phyloP scores from a whole-genome alignment of 2,113 vertebrate genomes.

The Entomyzon cyanotis region DNA sequence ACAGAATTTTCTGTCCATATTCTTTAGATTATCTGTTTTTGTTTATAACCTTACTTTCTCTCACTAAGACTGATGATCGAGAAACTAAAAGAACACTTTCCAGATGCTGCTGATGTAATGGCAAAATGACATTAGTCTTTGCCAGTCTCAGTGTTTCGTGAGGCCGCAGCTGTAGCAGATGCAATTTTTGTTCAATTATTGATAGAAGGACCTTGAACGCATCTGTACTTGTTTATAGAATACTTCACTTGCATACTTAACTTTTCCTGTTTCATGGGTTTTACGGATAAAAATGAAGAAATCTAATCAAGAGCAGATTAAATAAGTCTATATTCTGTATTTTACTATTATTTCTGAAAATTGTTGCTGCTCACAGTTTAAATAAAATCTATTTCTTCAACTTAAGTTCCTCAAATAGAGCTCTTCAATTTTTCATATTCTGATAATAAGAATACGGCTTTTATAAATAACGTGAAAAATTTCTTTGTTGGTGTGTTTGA shows the following conservation, averaged over 20 bases:
- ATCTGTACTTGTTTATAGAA: neutral
- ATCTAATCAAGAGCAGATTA: neutral
- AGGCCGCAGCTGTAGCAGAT: neutral
- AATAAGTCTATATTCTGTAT: neutral
- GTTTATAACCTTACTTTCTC: neutral
- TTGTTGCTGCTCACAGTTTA: neutral
- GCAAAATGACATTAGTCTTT: neutral
- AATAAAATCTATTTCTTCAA: neutral
- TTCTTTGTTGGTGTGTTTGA: neutral
- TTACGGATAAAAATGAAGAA: neutral
- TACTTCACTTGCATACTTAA: neutral
- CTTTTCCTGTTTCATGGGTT: neutral
- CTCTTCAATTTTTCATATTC: neutral
- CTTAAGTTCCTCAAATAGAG: neutral
- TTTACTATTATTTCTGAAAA: neutral
- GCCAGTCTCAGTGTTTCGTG: neutral
- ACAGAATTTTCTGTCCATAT: neutral
- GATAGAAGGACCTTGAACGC: neutral
- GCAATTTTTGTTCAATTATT: neutral
- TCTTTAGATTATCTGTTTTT: neutral
- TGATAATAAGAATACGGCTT: neutral
- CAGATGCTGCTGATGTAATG: neutral
- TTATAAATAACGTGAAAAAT: neutral
- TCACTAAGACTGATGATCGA: neutral
- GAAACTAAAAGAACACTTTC: neutral